Base-by-base conservation (phyloP, 2,888 invertebrate genomes). In the Syrista parreyssii region DNA sequence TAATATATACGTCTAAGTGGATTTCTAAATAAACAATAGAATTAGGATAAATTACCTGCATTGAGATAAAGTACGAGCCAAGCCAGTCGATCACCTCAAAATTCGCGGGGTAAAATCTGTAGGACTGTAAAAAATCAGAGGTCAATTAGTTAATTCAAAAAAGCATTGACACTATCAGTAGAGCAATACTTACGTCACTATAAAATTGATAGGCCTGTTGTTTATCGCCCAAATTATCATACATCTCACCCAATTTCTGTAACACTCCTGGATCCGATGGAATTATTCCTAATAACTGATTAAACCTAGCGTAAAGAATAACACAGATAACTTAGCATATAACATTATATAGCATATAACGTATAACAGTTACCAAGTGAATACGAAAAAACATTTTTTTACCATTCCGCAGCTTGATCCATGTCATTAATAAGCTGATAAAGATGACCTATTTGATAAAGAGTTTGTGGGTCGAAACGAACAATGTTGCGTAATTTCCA, bases 231-330 rank as follows among this genome's bases (percentile, higher is more conserved):
- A 97, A 95, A 79, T 94, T 95, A 87, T 98, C 98, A 90, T 97
- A 98, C 86, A 99, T 94, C 87, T 97, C 95, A 0, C 98, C 99
- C 77, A 99, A 93, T 88, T 97, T 97, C 86, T 97, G 95, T 74
- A 98, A 94, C 74, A 98, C 95, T 69, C 96, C 96, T 0, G 98
- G 96, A 92, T 99, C 99, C 86, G 97, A 96, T 1, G 98, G 96
- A 33, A 96, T 95, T 76, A 97, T 93, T 68, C 97, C 96, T 79
- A 97, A 92, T 4, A 98, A 93, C 89, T 97, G 97, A 86, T 97
- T 92, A 87, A 94, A 95, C 94, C 94, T 94, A 77, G 1, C 81
- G 78, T 33, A 33, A 79, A 33, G 68, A 36, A 76, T 36, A 75
- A 68, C 79, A 80, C 33, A 69, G 35, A 76, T 36, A 75, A 68